Conservation (phyloP, 2,113 vertebrate genomes). For the Varanus komodoensis region DNA sequence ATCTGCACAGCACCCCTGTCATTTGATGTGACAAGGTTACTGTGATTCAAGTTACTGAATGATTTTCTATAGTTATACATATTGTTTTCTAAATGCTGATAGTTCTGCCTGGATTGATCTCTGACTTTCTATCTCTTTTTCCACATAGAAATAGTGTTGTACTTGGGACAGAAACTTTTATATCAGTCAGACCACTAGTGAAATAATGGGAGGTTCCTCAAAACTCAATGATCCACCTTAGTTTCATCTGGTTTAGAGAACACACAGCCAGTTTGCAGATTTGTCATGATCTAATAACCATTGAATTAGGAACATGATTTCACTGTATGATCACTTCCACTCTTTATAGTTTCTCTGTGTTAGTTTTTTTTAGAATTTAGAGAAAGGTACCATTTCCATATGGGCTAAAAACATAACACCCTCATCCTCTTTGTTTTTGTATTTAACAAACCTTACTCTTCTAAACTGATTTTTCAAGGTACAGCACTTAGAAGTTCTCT, state of each 20-base stretch:
- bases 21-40: not conserved
- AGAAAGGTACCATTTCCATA: not conserved
- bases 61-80: slow-evolving; percentile 31
- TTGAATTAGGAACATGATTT: not conserved
- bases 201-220: not conserved
- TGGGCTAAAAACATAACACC: not conserved
- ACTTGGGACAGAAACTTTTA: not conserved
- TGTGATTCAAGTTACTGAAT: slow-evolving; percentile 24
- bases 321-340: not conserved
- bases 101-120: not conserved
- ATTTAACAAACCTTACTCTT: not conserved
- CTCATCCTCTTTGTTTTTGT: not conserved
- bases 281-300: not conserved
- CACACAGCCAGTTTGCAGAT: not conserved
- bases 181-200: too few species aligned
- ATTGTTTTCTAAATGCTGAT: slow-evolving; percentile 40
- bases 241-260: not conserved
- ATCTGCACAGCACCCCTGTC: too few species aligned
- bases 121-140: not conserved
- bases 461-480: not conserved
- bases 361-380: not conserved
- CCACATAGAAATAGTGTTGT: not conserved
- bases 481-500: not conserved
- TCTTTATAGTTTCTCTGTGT: not conserved
- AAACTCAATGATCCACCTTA: not conserved